Conservation (phyloP, 2,888 invertebrate species). For the Aelia acuminata region DNA sequence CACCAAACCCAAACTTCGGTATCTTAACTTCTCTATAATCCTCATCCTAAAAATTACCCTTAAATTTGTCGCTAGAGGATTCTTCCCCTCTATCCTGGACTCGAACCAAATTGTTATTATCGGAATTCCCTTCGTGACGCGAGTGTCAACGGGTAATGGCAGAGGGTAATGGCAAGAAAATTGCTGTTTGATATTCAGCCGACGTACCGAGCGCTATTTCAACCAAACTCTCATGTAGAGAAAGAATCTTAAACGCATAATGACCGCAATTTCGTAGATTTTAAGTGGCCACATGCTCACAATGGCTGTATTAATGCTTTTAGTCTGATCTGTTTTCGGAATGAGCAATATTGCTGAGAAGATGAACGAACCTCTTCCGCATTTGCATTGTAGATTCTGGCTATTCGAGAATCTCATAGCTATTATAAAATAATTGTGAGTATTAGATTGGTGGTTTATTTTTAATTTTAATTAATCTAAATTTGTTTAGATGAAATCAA, state of each 20-base stretch:
- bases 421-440: background rate
- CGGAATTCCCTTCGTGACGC: background rate
- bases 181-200: slow-evolving; percentile 26
- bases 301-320: slow-evolving; percentile 28
- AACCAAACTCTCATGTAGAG: slow-evolving; percentile 14
- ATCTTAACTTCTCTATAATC: background rate
- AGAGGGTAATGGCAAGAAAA: slow-evolving; percentile 44
- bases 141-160: slow-evolving; percentile 7
- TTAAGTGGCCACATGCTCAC: background rate
- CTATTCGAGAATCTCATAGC: background rate
- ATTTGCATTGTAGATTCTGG: background rate
- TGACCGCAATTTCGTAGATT: slow-evolving; percentile 29
- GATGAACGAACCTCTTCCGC: background rate
- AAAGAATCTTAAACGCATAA: slow-evolving; percentile 20
- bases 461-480: too few relatives aligned
- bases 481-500: too few relatives aligned
- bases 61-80: background rate
- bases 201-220: background rate
- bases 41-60: background rate
- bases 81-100: background rate
- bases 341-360: background rate
- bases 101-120: slow-evolving; percentile 48
- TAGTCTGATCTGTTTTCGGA: slow-evolving; percentile 1
- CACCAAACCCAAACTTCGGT: background rate
- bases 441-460: too few relatives aligned